Evolutionary conservation across 2,888 invertebrate genomes (phyloP), one percentile per base, ranked within the genome.

Genomic region (Lacanobia oleracea): DNA sequence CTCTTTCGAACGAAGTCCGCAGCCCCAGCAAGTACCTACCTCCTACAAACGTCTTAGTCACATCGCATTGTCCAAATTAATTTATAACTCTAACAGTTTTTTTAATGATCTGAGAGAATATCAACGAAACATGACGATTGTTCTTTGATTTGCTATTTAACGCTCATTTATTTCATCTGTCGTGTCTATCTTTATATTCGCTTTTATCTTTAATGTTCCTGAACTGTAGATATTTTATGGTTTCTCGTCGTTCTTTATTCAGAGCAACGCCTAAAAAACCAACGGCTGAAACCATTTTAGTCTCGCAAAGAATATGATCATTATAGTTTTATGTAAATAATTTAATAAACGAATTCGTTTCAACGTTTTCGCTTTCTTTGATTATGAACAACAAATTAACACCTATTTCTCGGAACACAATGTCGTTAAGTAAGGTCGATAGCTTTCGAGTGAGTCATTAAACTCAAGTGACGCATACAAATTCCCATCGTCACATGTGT

Each of bases 391-490:
- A n/a, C 45, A 48, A 23, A 43, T 48, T 57, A 65, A 57, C 48
- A 65, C 33, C 18, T 51, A 59, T 64, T 69, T 74, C 63, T 45
- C n/a, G 18, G 59, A 67, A 75, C 69, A 8, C 45, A 56, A 68
- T 62, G 43, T 79, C 69, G 66, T 78, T 68, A 60, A 56, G 66
- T 74, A 74, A 79, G 79, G 79, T 75, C 70, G 64, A 75, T 74
- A 79, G 62, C 75, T 71, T 79, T 67, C 18, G 45, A 62, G 27
- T 71, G 79, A 79, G 53, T 71, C 75, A 79, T 75, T 71, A 68
- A 79, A 79, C 37, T 65, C 50, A 65, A 60, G 68, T 80, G 75
- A 79, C 79, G 70, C 79, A 79, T 75, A 63, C 23, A 68, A 75
- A 75, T 80, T 68, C 75, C 71, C 79, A 68, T 72, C 53, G 57